Base-by-base conservation (phyloP, 2,797 vertebrate species). In the Tokudaia muenninki region DNA sequence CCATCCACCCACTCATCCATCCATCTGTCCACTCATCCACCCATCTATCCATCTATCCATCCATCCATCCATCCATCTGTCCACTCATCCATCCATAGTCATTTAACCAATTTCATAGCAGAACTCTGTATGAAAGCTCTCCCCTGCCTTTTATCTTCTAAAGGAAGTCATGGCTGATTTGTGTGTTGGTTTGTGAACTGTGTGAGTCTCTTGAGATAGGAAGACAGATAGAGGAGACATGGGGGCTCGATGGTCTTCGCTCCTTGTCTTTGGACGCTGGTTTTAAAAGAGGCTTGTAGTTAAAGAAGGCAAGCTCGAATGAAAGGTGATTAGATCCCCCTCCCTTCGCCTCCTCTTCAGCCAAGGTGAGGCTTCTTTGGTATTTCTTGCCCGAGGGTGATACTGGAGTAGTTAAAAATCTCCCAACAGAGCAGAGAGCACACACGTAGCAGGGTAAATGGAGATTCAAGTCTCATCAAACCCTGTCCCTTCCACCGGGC, bases 31-130 rank as follows among this genome's bases (percentile, higher is more conserved):
- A 41, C 41, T 10, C 26, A 65, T 4, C 26, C 63, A 65, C 31
- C 31, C 65, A 16, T 12, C 31, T 5, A 67, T 1, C 31, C 26
- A 12, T 9, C 31, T 29, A 74, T 41, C 37, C 70, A 74, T 6
- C 21, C 65, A 6, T 1, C 7, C 31, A 67, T 6, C 63, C 63
- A 65, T 10, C 17, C 29, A 67, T 87, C 87, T 19, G 63, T 52
- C 59, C 29, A 55, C 4, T 4, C 24, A 67, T 34, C 65, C 31
- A 67, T 34, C 29, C 13, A 34, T 17, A 10, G 90, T 92, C 41
- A 88, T 86, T 92, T 13, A 96, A 75, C 67, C 89, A 24, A 31
- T 94, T 91, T 95, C 52, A 37, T 61, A 90, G 50, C 75, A 93
- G 87, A 90, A 67, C n/a, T 22, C 92, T 82, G 14, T 59, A 12